phyloP scores from a whole-genome alignment of 2,888 invertebrate species.

The Tholera decimalis region DNA sequence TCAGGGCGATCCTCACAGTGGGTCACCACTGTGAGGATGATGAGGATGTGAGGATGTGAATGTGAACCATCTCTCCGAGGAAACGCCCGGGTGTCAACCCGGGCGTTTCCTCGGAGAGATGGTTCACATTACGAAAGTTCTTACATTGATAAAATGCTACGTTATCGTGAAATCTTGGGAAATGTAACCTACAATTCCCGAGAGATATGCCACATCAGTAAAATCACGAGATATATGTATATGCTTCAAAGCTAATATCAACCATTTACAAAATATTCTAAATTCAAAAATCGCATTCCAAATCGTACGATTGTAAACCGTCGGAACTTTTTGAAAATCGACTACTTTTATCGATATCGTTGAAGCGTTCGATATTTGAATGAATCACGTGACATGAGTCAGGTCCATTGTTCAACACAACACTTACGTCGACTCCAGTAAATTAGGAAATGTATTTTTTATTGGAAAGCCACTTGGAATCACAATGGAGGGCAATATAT shows the following conservation, averaged over 20 bases:
- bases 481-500: constrained; percentile 83
- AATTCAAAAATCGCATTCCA: constrained; percentile 45
- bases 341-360: constrained; percentile 65
- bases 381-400: constrained; percentile 89
- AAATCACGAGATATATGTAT: not conserved
- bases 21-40: too few species aligned
- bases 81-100: not conserved
- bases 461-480: constrained; percentile 87
- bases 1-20: too few species aligned
- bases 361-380: constrained; percentile 81
- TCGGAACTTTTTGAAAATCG: constrained; percentile 63
- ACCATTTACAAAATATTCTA: constrained; percentile 25
- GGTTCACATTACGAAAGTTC: not conserved
- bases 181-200: not conserved
- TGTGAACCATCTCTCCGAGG: too few species aligned
- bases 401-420: constrained; percentile 88
- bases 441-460: constrained; percentile 91
- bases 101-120: not conserved
- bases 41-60: too few species aligned
- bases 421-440: constrained; percentile 81
- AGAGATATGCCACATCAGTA: not conserved
- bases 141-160: not conserved
- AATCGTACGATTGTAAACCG: constrained; percentile 11
- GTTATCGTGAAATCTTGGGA: not conserved
- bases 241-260: too few species aligned